Evolutionary conservation across 2,797 vertebrate genomes (phyloP).

Genomic region (Tauraco hartlaubi): DNA sequence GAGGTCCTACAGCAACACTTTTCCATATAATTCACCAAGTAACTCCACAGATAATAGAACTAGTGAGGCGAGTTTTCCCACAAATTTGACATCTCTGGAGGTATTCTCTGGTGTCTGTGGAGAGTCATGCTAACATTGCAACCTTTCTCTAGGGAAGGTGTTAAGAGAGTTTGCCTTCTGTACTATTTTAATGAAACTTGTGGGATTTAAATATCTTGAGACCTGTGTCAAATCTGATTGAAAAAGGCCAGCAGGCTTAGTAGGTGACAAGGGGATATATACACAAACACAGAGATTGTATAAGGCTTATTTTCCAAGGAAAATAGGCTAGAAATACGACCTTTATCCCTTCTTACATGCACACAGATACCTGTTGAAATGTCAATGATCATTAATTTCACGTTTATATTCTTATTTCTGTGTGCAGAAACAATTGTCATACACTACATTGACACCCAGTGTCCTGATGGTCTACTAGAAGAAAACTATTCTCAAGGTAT

Average conservation of each 20-base stretch:
- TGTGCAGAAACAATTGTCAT: not conserved
- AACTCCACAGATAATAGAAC: not conserved
- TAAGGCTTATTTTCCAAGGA: not conserved
- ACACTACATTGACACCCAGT: not conserved
- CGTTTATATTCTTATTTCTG: not conserved
- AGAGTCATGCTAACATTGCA: not conserved
- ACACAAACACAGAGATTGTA: not conserved
- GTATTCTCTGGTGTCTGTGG: not conserved
- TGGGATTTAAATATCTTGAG: not conserved
- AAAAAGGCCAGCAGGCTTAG: not conserved
- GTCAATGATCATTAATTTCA: not conserved
- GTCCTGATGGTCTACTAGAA: not conserved
- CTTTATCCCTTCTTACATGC: not conserved
- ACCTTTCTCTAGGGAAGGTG: not conserved
- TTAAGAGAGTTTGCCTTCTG: not conserved
- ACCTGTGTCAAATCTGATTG: not conserved
- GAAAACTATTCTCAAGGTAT: not conserved
- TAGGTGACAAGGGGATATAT: not conserved
- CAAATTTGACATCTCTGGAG: not conserved
- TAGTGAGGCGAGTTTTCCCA: not conserved
- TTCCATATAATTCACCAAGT: not conserved
- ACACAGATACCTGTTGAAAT: not conserved
- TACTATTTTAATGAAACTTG: not conserved
- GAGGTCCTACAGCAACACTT: not conserved
- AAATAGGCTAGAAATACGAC: not conserved